Conservation (phyloP, 2,113 vertebrate genomes). For the Lampris megalopsis region DNA sequence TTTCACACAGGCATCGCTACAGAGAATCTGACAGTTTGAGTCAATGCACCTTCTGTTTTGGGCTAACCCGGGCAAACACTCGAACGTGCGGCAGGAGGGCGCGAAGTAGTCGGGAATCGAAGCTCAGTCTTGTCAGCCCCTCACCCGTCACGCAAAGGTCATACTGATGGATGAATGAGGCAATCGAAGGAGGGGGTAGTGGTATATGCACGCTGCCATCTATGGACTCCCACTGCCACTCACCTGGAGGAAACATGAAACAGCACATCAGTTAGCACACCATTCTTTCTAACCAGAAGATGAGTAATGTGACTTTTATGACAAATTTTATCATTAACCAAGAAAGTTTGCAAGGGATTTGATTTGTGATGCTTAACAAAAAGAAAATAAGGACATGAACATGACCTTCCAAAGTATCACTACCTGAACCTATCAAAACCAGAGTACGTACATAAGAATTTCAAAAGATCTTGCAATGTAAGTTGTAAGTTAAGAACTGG, state of each 20-base stretch:
- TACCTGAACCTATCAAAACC: no score
- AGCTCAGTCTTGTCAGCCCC: slow-evolving; percentile 85
- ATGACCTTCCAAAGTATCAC: no score
- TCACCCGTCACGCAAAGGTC: slow-evolving; percentile 95
- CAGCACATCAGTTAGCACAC: not conserved
- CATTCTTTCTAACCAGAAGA: slow-evolving; percentile 3
- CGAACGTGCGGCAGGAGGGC: slow-evolving; percentile 79
- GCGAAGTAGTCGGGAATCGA: slow-evolving; percentile 71
- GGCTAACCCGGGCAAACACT: slow-evolving; percentile 85
- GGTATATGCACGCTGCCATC: slow-evolving; percentile 81
- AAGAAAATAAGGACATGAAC: no score
- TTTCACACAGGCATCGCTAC: no score
- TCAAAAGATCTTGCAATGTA: no score
- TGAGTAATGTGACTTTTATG: no score
- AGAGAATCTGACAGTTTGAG: no score
- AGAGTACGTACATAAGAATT: no score
- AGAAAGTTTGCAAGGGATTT: no score
- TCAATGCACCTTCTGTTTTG: slow-evolving; percentile 80
- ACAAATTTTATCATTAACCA: no score
- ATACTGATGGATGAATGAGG: slow-evolving; percentile 76
- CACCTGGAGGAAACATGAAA: slow-evolving; percentile 72
- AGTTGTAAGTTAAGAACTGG: no score
- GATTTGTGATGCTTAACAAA: no score
- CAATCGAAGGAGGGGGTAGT: slow-evolving; percentile 67
- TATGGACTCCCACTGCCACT: slow-evolving; percentile 90